Evolutionary conservation across 2,888 invertebrate species (phyloP).

Genomic region (Mayetiola destructor): DNA sequence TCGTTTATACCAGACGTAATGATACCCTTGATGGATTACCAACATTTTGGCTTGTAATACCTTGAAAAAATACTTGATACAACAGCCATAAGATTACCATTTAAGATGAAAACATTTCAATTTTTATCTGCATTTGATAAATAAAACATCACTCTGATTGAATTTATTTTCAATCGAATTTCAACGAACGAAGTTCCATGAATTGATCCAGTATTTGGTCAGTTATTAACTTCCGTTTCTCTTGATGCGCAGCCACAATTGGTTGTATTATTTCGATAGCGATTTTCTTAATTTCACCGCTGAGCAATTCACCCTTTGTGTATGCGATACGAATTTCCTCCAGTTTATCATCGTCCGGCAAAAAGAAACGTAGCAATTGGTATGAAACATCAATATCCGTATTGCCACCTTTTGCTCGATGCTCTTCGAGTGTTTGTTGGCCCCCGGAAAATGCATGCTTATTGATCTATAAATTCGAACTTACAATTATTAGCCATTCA

Average conservation of each 20-base stretch:
- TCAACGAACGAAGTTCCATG: slow-evolving; percentile 69
- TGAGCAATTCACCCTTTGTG: slow-evolving; percentile 63
- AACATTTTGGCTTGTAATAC: no score
- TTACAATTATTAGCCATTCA: neutral
- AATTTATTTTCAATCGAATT: slow-evolving; percentile 31
- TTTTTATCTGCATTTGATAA: no score
- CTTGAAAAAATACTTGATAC: no score
- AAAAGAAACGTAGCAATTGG: slow-evolving; percentile 87
- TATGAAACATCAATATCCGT: slow-evolving; percentile 90
- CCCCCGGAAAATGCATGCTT: slow-evolving; percentile 99
- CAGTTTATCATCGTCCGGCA: slow-evolving; percentile 80
- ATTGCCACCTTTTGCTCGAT: slow-evolving; percentile 79
- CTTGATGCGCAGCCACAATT: slow-evolving; percentile 70
- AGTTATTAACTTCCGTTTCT: slow-evolving; percentile 60
- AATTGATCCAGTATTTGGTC: slow-evolving; percentile 71
- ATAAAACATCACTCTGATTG: no score
- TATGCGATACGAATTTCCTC: slow-evolving; percentile 46
- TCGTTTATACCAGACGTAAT: no score
- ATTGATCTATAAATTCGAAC: slow-evolving; percentile 46
- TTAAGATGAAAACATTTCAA: no score
- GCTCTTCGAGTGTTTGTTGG: slow-evolving; percentile 83
- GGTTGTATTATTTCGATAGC: slow-evolving; percentile 69
- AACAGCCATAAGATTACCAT: no score
- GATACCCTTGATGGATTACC: no score
- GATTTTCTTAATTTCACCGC: slow-evolving; percentile 87